Percentiles rank a stretch among this genome's conserved stretches.
Evolutionary conservation across 2,797 vertebrate genomes (phyloP).

Genomic region (Miichthys miiuy): DNA sequence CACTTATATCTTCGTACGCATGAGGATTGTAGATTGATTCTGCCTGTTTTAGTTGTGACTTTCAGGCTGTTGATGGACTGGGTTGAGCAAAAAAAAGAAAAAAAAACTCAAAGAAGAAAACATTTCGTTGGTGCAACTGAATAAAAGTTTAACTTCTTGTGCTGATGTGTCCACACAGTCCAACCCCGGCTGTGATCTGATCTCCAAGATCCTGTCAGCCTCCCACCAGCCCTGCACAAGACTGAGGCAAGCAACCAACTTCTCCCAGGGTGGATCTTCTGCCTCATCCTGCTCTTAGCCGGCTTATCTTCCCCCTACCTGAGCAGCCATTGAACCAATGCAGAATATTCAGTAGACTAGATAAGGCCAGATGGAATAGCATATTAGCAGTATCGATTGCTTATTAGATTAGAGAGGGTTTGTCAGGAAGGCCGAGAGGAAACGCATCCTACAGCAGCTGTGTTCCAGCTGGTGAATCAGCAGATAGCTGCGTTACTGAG

Average conservation of each 20-base stretch:
- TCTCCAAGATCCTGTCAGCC: slow-evolving; percentile 35
- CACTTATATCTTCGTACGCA: neutral
- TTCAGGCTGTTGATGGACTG: neutral
- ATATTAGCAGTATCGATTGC: slow-evolving; percentile 73
- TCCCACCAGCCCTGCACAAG: slow-evolving; percentile 26
- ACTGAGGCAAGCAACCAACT: slow-evolving; percentile 44
- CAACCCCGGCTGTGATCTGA: slow-evolving; percentile 36
- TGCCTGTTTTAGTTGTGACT: neutral
- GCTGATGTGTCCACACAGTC: slow-evolving; percentile 36
- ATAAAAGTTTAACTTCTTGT: slow-evolving; percentile 7
- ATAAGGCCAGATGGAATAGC: slow-evolving; percentile 54
- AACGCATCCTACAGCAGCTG: slow-evolving; percentile 53
- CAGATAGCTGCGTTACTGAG: slow-evolving; percentile 52
- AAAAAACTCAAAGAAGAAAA: neutral
- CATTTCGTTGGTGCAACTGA: neutral
- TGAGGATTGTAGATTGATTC: slow-evolving; percentile 10
- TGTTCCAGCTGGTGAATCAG: slow-evolving; percentile 73
- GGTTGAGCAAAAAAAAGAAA: neutral
- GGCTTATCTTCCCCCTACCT: slow-evolving; percentile 66
- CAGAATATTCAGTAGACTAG: slow-evolving; percentile 41
- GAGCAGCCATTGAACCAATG: slow-evolving; percentile 57
- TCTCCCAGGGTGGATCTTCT: slow-evolving; percentile 54
- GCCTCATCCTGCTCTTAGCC: slow-evolving; percentile 62
- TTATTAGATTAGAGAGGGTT: slow-evolving; percentile 58
- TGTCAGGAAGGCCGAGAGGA: slow-evolving; percentile 66